Percentiles rank a stretch among this genome's conserved stretches.
phyloP scores from a whole-genome alignment of 2,113 vertebrate genomes.

The Myrmecobius fasciatus region DNA sequence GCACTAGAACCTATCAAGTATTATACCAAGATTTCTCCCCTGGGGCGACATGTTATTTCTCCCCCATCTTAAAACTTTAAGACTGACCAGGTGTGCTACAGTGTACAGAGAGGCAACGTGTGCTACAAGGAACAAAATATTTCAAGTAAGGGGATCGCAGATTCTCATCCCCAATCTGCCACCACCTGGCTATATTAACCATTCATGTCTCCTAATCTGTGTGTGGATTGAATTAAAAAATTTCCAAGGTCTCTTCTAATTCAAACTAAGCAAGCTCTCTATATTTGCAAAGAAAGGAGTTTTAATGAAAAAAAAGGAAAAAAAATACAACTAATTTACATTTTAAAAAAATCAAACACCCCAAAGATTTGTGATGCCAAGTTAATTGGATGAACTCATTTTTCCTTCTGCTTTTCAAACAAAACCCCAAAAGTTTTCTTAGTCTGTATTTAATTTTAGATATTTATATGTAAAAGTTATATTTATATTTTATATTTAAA shows the following conservation, averaged over 20 bases:
- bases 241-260: neutral
- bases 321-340: neutral
- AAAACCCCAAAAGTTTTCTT: neutral
- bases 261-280: neutral
- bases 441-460: neutral
- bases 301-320: neutral
- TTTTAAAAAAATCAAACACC: neutral
- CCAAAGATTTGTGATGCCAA: neutral
- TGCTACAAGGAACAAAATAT: neutral
- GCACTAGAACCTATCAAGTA: neutral
- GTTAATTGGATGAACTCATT: slow-evolving; percentile 8
- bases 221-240: neutral
- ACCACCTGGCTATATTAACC: neutral
- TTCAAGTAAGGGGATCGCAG: neutral
- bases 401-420: slow-evolving; percentile 28
- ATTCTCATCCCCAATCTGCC: neutral
- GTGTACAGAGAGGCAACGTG: neutral
- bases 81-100: neutral
- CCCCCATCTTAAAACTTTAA: neutral
- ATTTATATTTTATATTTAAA: no score
- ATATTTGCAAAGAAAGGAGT: neutral
- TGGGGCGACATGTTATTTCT: neutral
- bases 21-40: neutral
- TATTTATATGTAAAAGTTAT: no score
- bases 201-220: neutral